Base-by-base conservation (phyloP, 1,140 invertebrate species). In the Radopholus similis region DNA sequence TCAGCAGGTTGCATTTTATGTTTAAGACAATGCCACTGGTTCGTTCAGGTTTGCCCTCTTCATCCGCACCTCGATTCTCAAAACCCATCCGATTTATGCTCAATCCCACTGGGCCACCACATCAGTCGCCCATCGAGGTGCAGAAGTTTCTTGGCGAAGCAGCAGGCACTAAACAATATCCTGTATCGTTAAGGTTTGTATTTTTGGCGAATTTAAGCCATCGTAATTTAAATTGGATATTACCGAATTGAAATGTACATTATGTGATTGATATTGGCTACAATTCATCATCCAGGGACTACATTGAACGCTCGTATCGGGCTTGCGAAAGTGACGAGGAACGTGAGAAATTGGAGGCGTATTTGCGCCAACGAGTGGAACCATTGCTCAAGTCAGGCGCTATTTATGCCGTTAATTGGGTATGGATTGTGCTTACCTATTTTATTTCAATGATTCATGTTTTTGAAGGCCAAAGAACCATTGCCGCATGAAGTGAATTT, bases 371-470 rank as follows among this genome's bases (percentile, higher is more conserved):
- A 37, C 60, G 73, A 23, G 26, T 74, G 0, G 63, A 70, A 2
- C 73, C 73, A 15, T 55, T 74, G 58, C 26, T 74, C 26, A 64
- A 75, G 30, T 75, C 73, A 4, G 73, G 73, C 9, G 73, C 74
- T 11, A 66, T 76, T 40, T 44, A 70, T 38, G 73, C 67, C n/a
- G 66, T 74, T 9, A 67, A 73, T 65, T 74, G 73, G 66, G 59
- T 62, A 34, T 42, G 18, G 40, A 15, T 54, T 54, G 30, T n/a
- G 51, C 13, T 38, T 58, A 15, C 9, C 23, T n/a, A 37, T 47
- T 28, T 26, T 58, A 21, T 34, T 18, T 18, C 28, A 11, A 23
- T 58, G 15, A n/a, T 58, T 58, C n/a, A 2, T 42, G 38, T 11
- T 26, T 2, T 62, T 62, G 18, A 21, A 62, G 70, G 73, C 68